Base-by-base conservation (phyloP, 2,113 vertebrate genomes). In the Psilopogon haemacephalus region DNA sequence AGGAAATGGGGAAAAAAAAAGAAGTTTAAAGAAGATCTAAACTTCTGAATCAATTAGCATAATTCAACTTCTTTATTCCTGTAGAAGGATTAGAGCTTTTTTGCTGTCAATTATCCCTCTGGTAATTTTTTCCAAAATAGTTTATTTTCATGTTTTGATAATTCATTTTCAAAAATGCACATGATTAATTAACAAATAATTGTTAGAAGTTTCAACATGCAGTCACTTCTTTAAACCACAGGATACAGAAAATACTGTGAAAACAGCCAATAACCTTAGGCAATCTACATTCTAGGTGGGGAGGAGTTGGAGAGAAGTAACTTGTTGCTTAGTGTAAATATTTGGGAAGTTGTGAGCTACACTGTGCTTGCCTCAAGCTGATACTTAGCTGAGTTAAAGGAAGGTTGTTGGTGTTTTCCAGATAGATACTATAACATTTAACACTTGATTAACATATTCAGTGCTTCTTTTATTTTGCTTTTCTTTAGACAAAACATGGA, bases 401-500 rank as follows among this genome's bases (percentile, higher is more conserved):
- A 65, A 27, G 10, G 32, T 63, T 54, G 24, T 74, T 68, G 50
- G 62, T 72, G 46, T 67, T 90, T 68, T 89, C 12, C 62, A 37
- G 32, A 15, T 58, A 56, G 15, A 37, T 60, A 7, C 14, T 89
- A 0, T 81, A 68, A 52, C 9, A 24, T 5, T 40, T 65, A 84
- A 62, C 50, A 67, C 11, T 28, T 90, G 62, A 67, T 93, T 89
- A 74, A 90, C 27, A 27, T 84, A 95, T 93, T 95, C 92, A 73
- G 75, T 93, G 55, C 84, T 63, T 81, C 93, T 74, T 95, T 67
- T 98, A 64, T 97, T 98, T 95, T 97, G 60, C 97, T 88, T 98
- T 91, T 52, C 98, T 98, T 67, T 98, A 99, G 99, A 99, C 97
- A 99, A 99, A 98, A 98, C 99, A 80, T 99, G 99, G 99, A 99